phyloP scores from a whole-genome alignment of 2,888 invertebrate species.

The Drosophila histrio region DNA sequence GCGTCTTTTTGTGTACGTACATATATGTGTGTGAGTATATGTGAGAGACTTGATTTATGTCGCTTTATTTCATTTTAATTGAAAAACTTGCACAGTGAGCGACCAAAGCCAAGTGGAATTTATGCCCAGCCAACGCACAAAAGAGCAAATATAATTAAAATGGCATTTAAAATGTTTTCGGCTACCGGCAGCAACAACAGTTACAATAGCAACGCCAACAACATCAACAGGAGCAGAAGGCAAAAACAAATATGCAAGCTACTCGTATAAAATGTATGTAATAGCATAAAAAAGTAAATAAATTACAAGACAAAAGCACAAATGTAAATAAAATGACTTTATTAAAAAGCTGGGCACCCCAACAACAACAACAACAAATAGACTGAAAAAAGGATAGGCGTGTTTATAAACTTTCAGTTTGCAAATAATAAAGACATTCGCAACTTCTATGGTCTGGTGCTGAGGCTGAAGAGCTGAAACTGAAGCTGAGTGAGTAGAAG shows the following conservation, averaged over 20 bases:
- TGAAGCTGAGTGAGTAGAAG: constrained; percentile 9
- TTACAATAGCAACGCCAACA: constrained; percentile 14
- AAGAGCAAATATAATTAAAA: constrained; percentile 76
- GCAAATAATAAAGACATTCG: constrained; percentile 69
- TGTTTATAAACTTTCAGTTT: constrained; percentile 66
- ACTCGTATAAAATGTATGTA: constrained; percentile 35
- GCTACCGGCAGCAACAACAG: constrained; percentile 41
- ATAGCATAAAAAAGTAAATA: constrained; percentile 63
- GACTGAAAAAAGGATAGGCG: constrained; percentile 53
- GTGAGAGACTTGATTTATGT: constrained; percentile 68
- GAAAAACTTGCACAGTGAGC: constrained; percentile 68
- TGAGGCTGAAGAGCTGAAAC: neutral
- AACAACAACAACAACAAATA: constrained; percentile 3
- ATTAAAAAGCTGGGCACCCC: constrained; percentile 54
- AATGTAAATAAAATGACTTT: constrained; percentile 69
- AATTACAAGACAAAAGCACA: constrained; percentile 66
- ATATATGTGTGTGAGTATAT: constrained; percentile 15
- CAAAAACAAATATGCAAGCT: constrained; percentile 55
- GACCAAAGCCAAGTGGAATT: constrained; percentile 38
- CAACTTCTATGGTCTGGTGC: constrained; percentile 21
- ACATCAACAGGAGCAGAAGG: constrained; percentile 19
- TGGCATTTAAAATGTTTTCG: constrained; percentile 75
- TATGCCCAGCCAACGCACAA: constrained; percentile 46
- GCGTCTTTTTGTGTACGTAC: constrained; percentile 38
- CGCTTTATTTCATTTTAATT: constrained; percentile 77